Percentiles rank a stretch among this genome's conserved stretches.
Evolutionary conservation across 2,113 vertebrate genomes (phyloP).

Genomic region (Litocranius walleri): DNA sequence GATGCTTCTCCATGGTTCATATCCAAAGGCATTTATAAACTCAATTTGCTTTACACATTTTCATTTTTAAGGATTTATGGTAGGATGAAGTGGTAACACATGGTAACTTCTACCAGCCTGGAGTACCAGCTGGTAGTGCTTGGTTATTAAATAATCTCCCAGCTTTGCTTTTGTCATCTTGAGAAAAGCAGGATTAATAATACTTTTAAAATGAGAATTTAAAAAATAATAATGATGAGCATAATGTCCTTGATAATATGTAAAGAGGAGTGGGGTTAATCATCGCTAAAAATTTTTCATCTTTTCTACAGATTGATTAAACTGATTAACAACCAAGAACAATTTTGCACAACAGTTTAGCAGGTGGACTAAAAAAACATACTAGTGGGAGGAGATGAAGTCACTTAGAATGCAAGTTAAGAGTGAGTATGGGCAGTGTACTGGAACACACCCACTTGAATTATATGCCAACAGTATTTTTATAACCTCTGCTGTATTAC

Average conservation of each 20-base stretch:
- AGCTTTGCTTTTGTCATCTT: constrained; percentile 60
- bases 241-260: neutral
- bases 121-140: constrained; percentile 58
- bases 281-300: neutral
- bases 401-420: neutral
- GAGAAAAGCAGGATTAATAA: constrained; percentile 47
- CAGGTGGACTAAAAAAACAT: neutral
- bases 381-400: constrained; percentile 9
- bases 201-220: constrained; percentile 49
- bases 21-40: constrained; percentile 48
- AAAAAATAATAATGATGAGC: constrained; percentile 38
- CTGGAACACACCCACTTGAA: neutral
- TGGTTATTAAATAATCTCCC: constrained; percentile 60
- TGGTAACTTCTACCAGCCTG: constrained; percentile 59
- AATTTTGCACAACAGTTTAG: constrained; percentile 6
- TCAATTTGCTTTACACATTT: constrained; percentile 56
- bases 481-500: neutral
- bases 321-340: constrained; percentile 43
- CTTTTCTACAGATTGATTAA: constrained; percentile 35
- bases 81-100: constrained; percentile 56
- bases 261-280: constrained; percentile 46
- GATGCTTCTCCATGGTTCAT: constrained; percentile 55
- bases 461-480: neutral
- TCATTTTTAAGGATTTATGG: constrained; percentile 63
- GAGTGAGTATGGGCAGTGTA: neutral